Evolutionary conservation across 1,140 invertebrate genomes (phyloP), one percentile per base, ranked within the genome.

Genomic region (Caenorhabditis tropicalis): DNA sequence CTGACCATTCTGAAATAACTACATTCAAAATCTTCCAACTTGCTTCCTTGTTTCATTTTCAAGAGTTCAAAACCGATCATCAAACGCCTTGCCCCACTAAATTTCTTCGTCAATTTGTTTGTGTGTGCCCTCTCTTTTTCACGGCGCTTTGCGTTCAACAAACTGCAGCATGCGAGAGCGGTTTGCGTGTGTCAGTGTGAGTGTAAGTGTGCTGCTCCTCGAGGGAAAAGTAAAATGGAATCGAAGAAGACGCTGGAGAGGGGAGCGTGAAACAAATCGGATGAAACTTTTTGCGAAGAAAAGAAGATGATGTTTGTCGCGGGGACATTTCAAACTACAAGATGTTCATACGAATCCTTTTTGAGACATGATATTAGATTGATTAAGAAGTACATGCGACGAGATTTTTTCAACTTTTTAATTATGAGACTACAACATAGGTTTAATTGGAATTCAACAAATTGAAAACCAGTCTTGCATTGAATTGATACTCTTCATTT

Each of bases 131-230:
- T n/a, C n/a, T 29, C 65, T n/a, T 74, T 36, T 74, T 24, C 36
- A 5, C 21, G 36, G 33, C 33, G 33, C 65, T 21, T 27, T 29
- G 65, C 65, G 65, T 43, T 19, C 29, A 36, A n/a, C 9, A 74
- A 74, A 74, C 65, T 74, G 36, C 65, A 46, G 43, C 65, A 74
- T 43, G 65, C 65, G 19, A 74, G 65, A 43, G 65, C 2, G 65
- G 65, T 24, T 43, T 43, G 65, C 36, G 36, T 74, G 33, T 74
- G 36, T 43, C 21, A 36, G 60, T 29, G 60, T 36, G 60, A 19
- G 65, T 36, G 21, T 36, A 33, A 19, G 31, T 43, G 65, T 74
- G 65, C n/a, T 43, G 33, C 65, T 74, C 36, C 36, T 65, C 31
- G 21, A 36, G 36, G 65, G 15, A 65, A 36, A 65, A 31, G 24